Evolutionary conservation across 2,888 invertebrate genomes (phyloP).

Genomic region (Latheticus oryzae): DNA sequence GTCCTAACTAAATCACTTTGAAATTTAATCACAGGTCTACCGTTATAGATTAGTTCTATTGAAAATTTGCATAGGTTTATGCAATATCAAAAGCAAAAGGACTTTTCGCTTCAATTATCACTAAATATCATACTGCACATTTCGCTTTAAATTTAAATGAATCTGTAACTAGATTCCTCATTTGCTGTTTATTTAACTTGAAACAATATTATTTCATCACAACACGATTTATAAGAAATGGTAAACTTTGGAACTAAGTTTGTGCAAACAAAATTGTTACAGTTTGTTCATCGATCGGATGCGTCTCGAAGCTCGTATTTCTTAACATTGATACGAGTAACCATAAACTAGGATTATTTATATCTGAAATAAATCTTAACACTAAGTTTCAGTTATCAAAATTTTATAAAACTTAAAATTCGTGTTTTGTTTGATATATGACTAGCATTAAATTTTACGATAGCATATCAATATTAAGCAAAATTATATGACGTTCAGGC

Average conservation of each 20-base stretch:
- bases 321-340: slow-evolving; percentile 13
- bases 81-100: background rate
- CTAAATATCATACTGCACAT: too few relatives aligned
- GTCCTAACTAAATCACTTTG: slow-evolving; percentile 24
- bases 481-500: too few relatives aligned
- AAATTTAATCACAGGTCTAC: slow-evolving; percentile 22
- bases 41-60: background rate
- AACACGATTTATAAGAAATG: slow-evolving; percentile 6
- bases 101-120: too few relatives aligned
- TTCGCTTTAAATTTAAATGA: slow-evolving; percentile 8
- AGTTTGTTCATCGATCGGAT: slow-evolving; percentile 15
- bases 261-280: slow-evolving; percentile 8
- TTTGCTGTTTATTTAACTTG: too few relatives aligned
- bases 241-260: slow-evolving; percentile 2
- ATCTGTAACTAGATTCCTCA: too few relatives aligned
- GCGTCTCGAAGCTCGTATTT: slow-evolving; percentile 9
- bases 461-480: too few relatives aligned
- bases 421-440: too few relatives aligned
- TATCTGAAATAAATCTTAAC: slow-evolving; percentile 29
- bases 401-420: slow-evolving; percentile 3
- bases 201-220: background rate
- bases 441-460: too few relatives aligned
- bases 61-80: slow-evolving; percentile 6
- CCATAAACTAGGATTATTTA: slow-evolving; percentile 28
- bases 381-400: slow-evolving; percentile 21